phyloP scores from a whole-genome alignment of 2,888 invertebrate genomes.

The Cyclophora punctaria region DNA sequence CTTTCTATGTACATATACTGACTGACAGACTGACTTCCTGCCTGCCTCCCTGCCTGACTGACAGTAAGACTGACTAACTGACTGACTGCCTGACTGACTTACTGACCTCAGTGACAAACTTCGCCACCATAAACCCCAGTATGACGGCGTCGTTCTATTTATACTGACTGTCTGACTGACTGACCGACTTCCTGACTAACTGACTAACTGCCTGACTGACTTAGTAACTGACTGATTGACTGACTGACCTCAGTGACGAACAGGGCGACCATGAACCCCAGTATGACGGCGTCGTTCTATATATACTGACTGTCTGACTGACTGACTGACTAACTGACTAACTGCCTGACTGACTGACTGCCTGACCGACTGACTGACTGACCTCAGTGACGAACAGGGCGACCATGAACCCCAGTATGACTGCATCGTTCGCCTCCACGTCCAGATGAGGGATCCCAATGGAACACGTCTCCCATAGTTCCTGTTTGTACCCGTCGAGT shows the following conservation, averaged over 20 bases:
- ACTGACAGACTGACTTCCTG: background rate
- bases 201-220: background rate
- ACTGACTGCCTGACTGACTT: too few relatives aligned
- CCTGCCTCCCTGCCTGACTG: too few relatives aligned
- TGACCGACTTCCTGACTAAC: background rate
- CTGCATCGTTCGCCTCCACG: slow-evolving; percentile 96
- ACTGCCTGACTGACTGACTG: too few relatives aligned
- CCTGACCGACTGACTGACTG: slow-evolving; percentile 16
- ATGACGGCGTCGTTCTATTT: slow-evolving; percentile 98
- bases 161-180: background rate
- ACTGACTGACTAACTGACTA: background rate
- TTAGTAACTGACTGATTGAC: background rate
- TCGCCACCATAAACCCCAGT: slow-evolving; percentile 95
- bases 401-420: slow-evolving; percentile 96
- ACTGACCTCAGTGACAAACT: slow-evolving; percentile 89
- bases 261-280: slow-evolving; percentile 96
- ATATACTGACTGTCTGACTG: background rate
- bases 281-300: slow-evolving; percentile 96
- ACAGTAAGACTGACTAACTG: background rate
- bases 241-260: slow-evolving; percentile 88
- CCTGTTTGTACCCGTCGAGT: slow-evolving; percentile 94
- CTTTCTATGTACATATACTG: too few relatives aligned
- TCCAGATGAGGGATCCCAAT: slow-evolving; percentile 95
- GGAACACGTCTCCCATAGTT: slow-evolving; percentile 91
- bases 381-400: slow-evolving; percentile 94